Conservation (phyloP, 2,797 vertebrate species). For the Artibeus jamaicensis region DNA sequence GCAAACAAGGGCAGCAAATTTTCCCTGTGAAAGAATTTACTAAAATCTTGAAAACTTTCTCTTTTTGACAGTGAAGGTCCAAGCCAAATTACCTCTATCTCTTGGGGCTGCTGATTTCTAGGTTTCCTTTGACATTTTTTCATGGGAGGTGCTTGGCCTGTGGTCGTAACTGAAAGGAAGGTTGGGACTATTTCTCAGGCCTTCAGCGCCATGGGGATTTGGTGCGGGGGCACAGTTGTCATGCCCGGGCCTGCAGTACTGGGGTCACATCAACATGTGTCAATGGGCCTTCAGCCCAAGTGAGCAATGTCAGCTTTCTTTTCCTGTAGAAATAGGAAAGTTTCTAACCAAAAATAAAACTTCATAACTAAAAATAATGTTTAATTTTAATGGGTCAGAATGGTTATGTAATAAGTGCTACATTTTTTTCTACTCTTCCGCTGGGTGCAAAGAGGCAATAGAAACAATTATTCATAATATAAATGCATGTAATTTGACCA, state of each 20-base stretch:
- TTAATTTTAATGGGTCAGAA: neutral
- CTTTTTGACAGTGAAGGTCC: neutral
- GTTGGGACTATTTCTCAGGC: neutral
- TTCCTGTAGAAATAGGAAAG: neutral
- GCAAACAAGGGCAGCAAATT: neutral
- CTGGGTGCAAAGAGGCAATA: neutral
- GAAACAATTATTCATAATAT: neutral
- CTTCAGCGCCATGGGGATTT: neutral
- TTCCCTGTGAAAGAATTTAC: neutral
- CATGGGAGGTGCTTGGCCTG: neutral
- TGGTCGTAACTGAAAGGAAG: neutral
- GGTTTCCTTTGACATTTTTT: neutral
- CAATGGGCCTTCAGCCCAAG: neutral
- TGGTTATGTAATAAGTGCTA: neutral
- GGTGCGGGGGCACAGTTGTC: neutral
- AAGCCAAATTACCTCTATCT: neutral
- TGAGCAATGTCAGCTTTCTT: neutral
- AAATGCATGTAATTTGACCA: neutral
- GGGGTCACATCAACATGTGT: neutral
- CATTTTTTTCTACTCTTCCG: neutral
- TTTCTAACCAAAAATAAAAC: neutral
- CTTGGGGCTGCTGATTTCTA: neutral
- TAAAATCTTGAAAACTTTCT: neutral
- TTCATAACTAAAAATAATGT: neutral
- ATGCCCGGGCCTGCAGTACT: neutral